Evolutionary conservation across 2,888 invertebrate species (phyloP).

Genomic region (Cynaeus angustus): DNA sequence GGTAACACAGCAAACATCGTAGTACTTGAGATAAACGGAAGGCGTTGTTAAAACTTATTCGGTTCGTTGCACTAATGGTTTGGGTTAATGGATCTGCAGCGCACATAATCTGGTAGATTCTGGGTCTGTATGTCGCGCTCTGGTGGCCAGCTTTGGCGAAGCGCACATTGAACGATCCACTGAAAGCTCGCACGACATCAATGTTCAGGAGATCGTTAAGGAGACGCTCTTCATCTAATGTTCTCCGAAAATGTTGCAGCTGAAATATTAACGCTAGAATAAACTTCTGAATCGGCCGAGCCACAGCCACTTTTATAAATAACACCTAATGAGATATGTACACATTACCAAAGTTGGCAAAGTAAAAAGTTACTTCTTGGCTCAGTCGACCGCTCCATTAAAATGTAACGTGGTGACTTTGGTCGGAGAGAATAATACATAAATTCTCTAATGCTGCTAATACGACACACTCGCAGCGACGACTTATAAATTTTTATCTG

Average conservation of each 20-base stretch:
- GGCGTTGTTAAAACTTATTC: conserved; percentile 54
- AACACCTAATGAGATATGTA: conserved; percentile 59
- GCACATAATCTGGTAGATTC: conserved; percentile 48
- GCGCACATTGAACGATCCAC: conserved; percentile 27
- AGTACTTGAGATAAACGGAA: conserved; percentile 51
- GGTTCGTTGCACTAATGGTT: conserved; percentile 52
- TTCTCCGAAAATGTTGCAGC: conserved; percentile 1
- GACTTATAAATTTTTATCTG: conserved; percentile 41
- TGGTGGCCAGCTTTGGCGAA: conserved; percentile 35
- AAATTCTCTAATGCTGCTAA: conserved; percentile 37
- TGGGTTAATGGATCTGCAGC: conserved; percentile 52
- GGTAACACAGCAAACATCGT: conserved; percentile 42
- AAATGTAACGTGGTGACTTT: conserved; percentile 32
- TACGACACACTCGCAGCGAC: conserved; percentile 23
- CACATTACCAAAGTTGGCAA: conserved; percentile 55
- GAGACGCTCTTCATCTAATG: conserved; percentile 1
- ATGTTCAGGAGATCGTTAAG: conserved; percentile 14
- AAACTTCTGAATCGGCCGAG: conserved; percentile 43
- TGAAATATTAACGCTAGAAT: conserved; percentile 39
- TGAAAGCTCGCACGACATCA: conserved; percentile 25
- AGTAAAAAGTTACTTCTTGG: conserved; percentile 56
- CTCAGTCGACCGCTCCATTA: conserved; percentile 39
- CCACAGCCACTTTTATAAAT: conserved; percentile 57
- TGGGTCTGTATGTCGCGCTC: conserved; percentile 48
- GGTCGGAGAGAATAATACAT: conserved; percentile 34